phyloP scores from a whole-genome alignment of 2,113 vertebrate genomes.

The Peucedramus taeniatus region DNA sequence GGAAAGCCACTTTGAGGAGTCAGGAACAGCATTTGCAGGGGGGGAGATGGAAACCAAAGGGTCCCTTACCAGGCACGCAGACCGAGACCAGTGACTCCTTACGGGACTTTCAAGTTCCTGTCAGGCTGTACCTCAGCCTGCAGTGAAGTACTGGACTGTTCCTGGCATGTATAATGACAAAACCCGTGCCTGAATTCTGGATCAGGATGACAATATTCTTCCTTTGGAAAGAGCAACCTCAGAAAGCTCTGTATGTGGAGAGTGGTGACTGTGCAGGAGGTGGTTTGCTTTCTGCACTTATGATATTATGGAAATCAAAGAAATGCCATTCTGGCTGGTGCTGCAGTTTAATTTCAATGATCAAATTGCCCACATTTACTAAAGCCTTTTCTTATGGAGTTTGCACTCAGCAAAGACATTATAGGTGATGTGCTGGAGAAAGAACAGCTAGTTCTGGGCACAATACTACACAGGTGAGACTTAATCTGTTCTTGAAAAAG shows the following conservation, averaged over 20 bases:
- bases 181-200: not conserved
- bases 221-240: not conserved
- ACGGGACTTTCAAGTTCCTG: not conserved
- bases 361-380: not conserved
- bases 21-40: not conserved
- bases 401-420: not conserved
- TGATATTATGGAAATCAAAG: not conserved
- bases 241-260: not conserved
- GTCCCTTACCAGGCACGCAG: not conserved
- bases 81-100: not conserved
- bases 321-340: not conserved
- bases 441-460: not conserved
- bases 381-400: not conserved
- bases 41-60: not conserved
- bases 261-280: not conserved
- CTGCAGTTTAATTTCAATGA: not conserved
- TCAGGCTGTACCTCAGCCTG: not conserved
- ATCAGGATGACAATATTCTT: not conserved
- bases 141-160: not conserved
- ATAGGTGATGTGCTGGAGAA: not conserved
- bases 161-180: not conserved
- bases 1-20: not conserved
- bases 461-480: not conserved
- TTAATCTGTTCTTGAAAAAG: not conserved
- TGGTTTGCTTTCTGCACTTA: not conserved